These are phyloP conservation scores for Pseudomyrmex flavicornis DNA, from an alignment of 1,140 invertebrate genomes.

Conservation along the genomic window DNA sequence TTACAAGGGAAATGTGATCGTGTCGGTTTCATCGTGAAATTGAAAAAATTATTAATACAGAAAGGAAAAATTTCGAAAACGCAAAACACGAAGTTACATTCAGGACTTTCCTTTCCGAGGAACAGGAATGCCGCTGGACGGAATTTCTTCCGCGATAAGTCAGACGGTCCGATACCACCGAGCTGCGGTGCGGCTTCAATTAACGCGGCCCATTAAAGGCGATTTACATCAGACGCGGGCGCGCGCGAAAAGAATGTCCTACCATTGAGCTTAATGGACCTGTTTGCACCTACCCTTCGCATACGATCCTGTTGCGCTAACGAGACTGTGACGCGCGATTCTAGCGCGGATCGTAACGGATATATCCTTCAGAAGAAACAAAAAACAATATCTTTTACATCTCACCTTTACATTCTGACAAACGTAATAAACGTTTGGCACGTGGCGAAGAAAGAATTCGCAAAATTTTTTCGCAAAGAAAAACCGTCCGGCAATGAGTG, in stretches of 20 bases:
- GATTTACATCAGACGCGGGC: constrained; percentile 71
- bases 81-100: neutral
- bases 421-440: no score
- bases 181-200: constrained; percentile 67
- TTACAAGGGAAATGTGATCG: neutral
- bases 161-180: constrained; percentile 36
- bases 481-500: neutral
- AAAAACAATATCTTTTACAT: neutral
- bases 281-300: constrained; percentile 73
- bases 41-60: neutral
- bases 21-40: neutral
- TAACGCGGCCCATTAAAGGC: constrained; percentile 73
- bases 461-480: neutral
- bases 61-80: neutral
- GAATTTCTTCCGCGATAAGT: constrained; percentile 72
- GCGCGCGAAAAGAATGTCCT: constrained; percentile 73
- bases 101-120: constrained; percentile 48
- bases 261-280: constrained; percentile 72
- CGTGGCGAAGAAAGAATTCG: neutral
- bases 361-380: neutral
- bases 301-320: constrained; percentile 58
- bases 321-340: constrained; percentile 38
- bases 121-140: constrained; percentile 36
- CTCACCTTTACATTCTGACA: no score
- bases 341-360: neutral